Evolutionary conservation across 1,140 invertebrate genomes (phyloP).

Genomic region (Conus ventricosus): DNA sequence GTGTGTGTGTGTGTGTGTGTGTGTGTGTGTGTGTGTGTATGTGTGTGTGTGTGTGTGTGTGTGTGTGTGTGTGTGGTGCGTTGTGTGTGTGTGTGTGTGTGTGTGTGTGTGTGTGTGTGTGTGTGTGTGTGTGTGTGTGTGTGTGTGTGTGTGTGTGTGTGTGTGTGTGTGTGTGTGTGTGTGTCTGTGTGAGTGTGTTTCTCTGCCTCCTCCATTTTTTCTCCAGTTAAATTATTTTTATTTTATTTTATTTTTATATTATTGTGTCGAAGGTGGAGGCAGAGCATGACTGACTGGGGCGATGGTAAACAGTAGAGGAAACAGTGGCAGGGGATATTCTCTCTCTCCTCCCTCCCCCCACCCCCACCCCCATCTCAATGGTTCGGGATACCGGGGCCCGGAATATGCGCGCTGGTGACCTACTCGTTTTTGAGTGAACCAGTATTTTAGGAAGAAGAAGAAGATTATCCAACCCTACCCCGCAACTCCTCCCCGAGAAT

Average conservation of each 20-base stretch:
- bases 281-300: too few relatives aligned
- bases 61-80: background rate
- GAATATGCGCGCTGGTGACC: too few relatives aligned
- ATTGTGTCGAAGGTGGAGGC: too few relatives aligned
- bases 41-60: background rate
- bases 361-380: too few relatives aligned
- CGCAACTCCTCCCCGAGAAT: too few relatives aligned
- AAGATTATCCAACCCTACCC: too few relatives aligned
- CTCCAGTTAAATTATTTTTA: background rate
- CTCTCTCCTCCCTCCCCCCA: too few relatives aligned
- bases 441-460: too few relatives aligned
- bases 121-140: slow-evolving; percentile 24
- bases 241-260: background rate
- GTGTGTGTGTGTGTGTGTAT: background rate
- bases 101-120: slow-evolving; percentile 11
- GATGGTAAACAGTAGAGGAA: background rate
- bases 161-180: slow-evolving; percentile 11
- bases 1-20: background rate
- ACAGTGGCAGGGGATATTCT: too few relatives aligned
- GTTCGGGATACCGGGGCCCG: too few relatives aligned
- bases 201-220: background rate
- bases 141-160: background rate
- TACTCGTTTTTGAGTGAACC: too few relatives aligned
- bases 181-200: background rate
- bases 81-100: too few relatives aligned